Percentiles rank a stretch among this genome's conserved stretches.
Conservation (phyloP, 1,140 invertebrate species). For the Monochamus saltuarius region DNA sequence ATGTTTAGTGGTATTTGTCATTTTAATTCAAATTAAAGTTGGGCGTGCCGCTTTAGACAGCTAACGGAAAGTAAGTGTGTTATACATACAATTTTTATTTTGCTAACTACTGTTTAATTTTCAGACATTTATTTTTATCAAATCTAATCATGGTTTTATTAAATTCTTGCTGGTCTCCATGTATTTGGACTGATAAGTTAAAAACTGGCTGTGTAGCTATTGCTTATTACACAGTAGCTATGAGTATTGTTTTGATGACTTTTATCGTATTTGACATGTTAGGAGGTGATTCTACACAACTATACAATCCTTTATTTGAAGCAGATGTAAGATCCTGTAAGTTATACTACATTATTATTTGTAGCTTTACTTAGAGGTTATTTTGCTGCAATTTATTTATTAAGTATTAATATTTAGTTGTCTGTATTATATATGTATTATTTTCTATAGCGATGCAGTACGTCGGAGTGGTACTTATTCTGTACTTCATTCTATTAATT, state of each 20-base stretch:
- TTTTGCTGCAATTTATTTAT: constrained; percentile 1
- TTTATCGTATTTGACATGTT: constrained; percentile 72
- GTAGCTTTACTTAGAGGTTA: constrained; percentile 29
- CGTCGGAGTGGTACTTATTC: constrained; percentile 70
- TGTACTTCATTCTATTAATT: constrained; percentile 72
- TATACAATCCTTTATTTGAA: constrained; percentile 86
- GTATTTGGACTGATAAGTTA: constrained; percentile 77
- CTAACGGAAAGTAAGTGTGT: too few relatives aligned
- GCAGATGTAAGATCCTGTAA: constrained; percentile 76
- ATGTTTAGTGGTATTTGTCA: not conserved
- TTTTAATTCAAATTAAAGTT: constrained; percentile 1
- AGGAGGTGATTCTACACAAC: constrained; percentile 82
- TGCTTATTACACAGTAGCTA: constrained; percentile 73
- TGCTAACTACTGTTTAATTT: not conserved
- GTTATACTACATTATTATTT: constrained; percentile 46
- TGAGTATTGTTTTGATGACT: constrained; percentile 73
- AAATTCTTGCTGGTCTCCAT: constrained; percentile 82
- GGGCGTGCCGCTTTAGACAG: not conserved
- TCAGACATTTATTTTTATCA: not conserved
- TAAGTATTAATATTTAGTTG: constrained; percentile 20
- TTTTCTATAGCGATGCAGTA: constrained; percentile 69
- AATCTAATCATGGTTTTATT: constrained; percentile 67
- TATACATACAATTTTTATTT: not conserved
- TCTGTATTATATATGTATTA: constrained; percentile 27
- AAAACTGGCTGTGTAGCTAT: constrained; percentile 74